Evolutionary conservation across 2,113 vertebrate species (phyloP).

Genomic region (Equus przewalskii): DNA sequence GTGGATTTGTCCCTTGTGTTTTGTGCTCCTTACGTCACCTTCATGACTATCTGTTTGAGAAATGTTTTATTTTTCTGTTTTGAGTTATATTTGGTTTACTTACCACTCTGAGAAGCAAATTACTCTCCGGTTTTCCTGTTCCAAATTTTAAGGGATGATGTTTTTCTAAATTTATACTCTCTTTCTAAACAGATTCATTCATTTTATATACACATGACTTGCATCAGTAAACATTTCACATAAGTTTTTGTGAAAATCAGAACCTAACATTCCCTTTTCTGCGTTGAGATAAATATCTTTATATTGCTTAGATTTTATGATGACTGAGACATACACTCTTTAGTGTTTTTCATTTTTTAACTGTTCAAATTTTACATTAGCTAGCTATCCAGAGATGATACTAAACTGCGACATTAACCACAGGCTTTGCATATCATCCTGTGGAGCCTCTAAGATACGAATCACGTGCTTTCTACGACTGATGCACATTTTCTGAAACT

Average conservation of each 20-base stretch:
- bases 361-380: slow-evolving; percentile 34
- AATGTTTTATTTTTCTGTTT: slow-evolving; percentile 47
- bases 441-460: background rate
- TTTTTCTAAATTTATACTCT: slow-evolving; percentile 41
- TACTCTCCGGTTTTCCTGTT: background rate
- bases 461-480: background rate
- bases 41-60: background rate
- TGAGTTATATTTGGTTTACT: slow-evolving; percentile 24
- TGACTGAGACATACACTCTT: background rate
- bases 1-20: background rate
- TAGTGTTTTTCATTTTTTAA: background rate
- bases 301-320: slow-evolving; percentile 23
- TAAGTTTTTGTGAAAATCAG: slow-evolving; percentile 20
- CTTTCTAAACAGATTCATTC: slow-evolving; percentile 32
- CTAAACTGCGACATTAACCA: slow-evolving; percentile 29
- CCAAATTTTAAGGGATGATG: background rate
- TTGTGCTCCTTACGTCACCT: background rate
- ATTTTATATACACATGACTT: slow-evolving; percentile 6
- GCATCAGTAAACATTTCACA: slow-evolving; percentile 40
- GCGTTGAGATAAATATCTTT: background rate
- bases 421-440: slow-evolving; percentile 28
- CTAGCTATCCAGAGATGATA: background rate
- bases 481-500: slow-evolving; percentile 57
- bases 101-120: background rate
- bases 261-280: background rate